Base-by-base conservation (phyloP, 1,140 invertebrate species). In the Macrotrachela quadricornifera region DNA sequence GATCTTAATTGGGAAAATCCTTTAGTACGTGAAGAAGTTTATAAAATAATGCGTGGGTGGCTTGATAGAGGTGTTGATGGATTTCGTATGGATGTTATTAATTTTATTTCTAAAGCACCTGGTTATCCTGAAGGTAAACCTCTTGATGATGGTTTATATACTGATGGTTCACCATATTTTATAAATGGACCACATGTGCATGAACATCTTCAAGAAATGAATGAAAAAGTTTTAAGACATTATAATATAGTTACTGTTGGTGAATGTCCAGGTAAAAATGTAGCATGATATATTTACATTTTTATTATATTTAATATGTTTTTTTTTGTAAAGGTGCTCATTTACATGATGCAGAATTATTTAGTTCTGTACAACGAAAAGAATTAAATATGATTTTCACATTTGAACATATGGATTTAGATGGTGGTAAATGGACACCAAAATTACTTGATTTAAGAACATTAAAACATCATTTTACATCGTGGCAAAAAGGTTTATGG, bases 31-130 rank as follows among this genome's bases (percentile, higher is more conserved):
- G 62, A 76, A 57, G 76, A 77, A 59, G 77, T 83, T 39, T 67
- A 79, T 59, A 72, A 79, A n/a, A 71, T 81, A 17, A 61, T 83
- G 14, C 63, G 69, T n/a, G 83, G 80, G 62, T 85, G 83, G 82
- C 58, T 85, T 6, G 68, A 77, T 1, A 57, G 59, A 41, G 81
- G 80, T 15, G 77, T 84, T 0, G 77, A 79, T 62, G 83, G 82
- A 36, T 84, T 85, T 60, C 72, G 79, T 55, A 73, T 85, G 13
- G 75, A 77, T 59, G 76, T 78, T 6, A 70, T 80, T 1, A 71
- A 75, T 1, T 78, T 80, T 64, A 61, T 73, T 10, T 74, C 73
- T 56, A 79, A 82, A 67, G 75, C 68, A 38, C 59, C 60, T 51
- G 60, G 63, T 41, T 56, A 67, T n/a, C 10, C 11, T 30, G 13